A percentile compares a stretch with the other conserved stretches of the same genome.
Evolutionary conservation across 2,888 invertebrate species (phyloP).

Genomic region (Aleiodes leptofemur): DNA sequence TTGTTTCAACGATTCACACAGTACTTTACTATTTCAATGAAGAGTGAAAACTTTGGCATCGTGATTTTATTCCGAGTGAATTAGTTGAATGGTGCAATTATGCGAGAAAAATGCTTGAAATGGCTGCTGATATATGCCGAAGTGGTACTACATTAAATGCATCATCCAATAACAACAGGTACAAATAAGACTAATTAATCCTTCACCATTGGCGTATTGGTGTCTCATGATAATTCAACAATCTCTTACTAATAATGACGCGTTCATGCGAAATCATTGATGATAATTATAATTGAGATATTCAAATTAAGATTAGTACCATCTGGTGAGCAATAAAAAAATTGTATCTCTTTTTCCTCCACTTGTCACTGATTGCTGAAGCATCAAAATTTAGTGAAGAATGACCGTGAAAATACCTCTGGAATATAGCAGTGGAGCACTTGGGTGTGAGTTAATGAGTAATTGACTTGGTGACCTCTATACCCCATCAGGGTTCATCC

Average conservation of each 20-base stretch:
- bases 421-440: conserved; percentile 58
- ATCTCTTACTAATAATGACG: not conserved
- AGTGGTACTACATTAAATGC: conserved; percentile 66
- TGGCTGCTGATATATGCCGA: conserved; percentile 71
- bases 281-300: not conserved
- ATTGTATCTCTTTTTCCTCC: too few species aligned
- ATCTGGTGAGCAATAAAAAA: not conserved
- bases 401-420: conserved; percentile 59
- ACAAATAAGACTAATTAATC: conserved; percentile 27
- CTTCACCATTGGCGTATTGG: too few species aligned
- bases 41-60: not conserved
- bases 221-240: too few species aligned
- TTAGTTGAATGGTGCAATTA: conserved; percentile 16
- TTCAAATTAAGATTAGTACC: not conserved
- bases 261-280: not conserved
- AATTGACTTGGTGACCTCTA: conserved; percentile 71
- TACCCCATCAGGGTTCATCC: conserved; percentile 63
- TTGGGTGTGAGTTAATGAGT: conserved; percentile 68
- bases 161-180: conserved; percentile 66
- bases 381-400: conserved; percentile 29
- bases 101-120: conserved; percentile 51
- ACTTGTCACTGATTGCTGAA: not conserved
- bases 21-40: not conserved
- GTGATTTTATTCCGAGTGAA: not conserved
- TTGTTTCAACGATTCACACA: too few species aligned